Base-by-base conservation (phyloP, 2,797 vertebrate species). In the Fistularia commersonii region DNA sequence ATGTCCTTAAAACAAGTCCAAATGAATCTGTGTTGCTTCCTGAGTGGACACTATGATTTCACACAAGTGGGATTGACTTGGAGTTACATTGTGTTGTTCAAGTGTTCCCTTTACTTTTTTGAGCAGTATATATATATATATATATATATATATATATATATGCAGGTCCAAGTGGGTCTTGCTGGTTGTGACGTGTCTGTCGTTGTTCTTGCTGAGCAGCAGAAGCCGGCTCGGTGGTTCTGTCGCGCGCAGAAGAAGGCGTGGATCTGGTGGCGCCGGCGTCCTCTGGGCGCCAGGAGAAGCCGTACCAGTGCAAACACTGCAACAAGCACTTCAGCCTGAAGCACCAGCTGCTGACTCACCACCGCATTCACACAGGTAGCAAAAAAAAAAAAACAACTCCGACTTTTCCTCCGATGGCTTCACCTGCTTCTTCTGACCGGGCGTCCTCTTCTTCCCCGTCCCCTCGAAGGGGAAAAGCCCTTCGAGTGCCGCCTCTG, bases 361-460 rank as follows among this genome's bases (percentile, higher is more conserved):
- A 94, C 74, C 86, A 88, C 66, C 72, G 93, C 37, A 91, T 93
- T 44, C 92, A 94, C 81, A 94, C 92, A n/a, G 93, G 93, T 94
- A 87, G 11, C 9, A 9, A 8, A 7, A 35, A n/a, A n/a, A n/a
- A n/a, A 9, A 8, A 23, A 2, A 23, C 23, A 4, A 23, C 4
- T 23, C 4, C 23, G 23, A 23, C 2, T 4, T 23, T 23, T 4
- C 23, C 23, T 4, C 23, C 23, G 2, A 2, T 23, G 2, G 23
- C 23, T 23, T 32, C 11, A n/a, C 11, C 32, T 14, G 47, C 11
- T 3, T 9, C 10, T 6, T 11, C 8, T 23, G 23, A 23, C 23
- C 23, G 23, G 23, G 2, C n/a, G n/a, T 23, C 23, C 23, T 23
- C 6, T 7, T 9, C 13, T 48, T 45, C 54, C 56, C 45, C 51